Base-by-base conservation (phyloP, 2,888 invertebrate genomes). In the Dioctria linearis region DNA sequence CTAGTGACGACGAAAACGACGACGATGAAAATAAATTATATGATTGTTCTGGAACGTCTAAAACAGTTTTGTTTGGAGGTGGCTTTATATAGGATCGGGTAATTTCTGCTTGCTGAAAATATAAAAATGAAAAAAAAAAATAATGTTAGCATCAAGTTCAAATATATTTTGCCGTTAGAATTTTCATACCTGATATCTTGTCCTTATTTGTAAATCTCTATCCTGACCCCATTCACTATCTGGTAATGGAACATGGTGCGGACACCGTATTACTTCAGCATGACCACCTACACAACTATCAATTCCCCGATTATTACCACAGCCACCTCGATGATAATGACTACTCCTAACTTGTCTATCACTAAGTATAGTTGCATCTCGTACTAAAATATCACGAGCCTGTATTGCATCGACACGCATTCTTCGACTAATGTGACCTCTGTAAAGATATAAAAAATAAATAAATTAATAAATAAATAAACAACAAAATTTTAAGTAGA, bases 51-150 rank as follows among this genome's bases (percentile, higher is more conserved):
- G 92, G 92, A 88, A 92, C 92, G 90, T 92, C 92, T 90, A 91
- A 91, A 88, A 92, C 92, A 88, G 92, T 91, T 89, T 92, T 92
- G 90, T 92, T 92, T 86, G 92, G 92, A 85, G 92, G 92, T 86
- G 92, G 91, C 88, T 92, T 92, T 84, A 92, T 91, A 86, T 92
- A 92, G 88, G 92, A 91, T 87, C 92, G 91, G 87, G 92, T 92
- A 90, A 92, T 91, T 90, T 92, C 92, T 89, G 92, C 92, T 91
- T 92, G 92, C 92, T 92, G 89, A 46, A 90, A 89, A 11, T 42
- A 81, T 75, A 71, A 71, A 46, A 3, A 73, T 57, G 37, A 25
- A 39, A 25, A 63, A 59, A n/a, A 13, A 6, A 67, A 5, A 46
- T 1, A 76, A 61, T 43, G 43, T 39, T 4, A 65, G 9, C 11